Conservation (phyloP, 2,113 vertebrate species). For the Oceanodroma tethys region DNA sequence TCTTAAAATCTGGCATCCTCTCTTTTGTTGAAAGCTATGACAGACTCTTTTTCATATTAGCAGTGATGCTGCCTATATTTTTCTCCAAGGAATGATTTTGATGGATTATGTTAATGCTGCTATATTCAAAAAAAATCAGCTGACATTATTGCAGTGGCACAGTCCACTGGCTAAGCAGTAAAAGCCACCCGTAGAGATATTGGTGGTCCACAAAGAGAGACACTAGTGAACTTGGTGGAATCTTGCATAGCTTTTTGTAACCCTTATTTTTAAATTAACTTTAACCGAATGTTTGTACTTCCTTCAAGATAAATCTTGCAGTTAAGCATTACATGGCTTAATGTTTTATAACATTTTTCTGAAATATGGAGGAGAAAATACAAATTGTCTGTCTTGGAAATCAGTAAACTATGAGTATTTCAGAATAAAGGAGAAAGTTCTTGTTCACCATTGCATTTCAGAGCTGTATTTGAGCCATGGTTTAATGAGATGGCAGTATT, state of each 20-base stretch:
- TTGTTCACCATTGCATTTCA: not conserved
- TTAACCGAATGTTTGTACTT: not conserved
- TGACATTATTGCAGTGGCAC: not conserved
- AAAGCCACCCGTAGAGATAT: not conserved
- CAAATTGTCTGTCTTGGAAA: not conserved
- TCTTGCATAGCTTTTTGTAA: not conserved
- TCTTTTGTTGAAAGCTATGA: not conserved
- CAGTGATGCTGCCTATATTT: not conserved
- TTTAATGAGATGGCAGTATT: not conserved
- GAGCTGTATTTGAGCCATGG: not conserved
- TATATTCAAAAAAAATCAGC: not conserved
- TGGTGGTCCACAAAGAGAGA: not conserved
- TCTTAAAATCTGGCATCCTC: not conserved
- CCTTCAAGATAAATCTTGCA: not conserved
- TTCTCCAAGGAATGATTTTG: not conserved
- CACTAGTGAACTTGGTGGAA: not conserved
- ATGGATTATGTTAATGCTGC: not conserved
- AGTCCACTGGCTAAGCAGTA: not conserved
- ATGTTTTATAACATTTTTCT: not conserved
- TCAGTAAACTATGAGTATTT: not conserved
- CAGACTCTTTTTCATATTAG: not conserved
- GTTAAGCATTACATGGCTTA: not conserved
- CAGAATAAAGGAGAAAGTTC: not conserved
- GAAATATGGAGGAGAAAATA: not conserved
- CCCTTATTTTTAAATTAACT: not conserved